Conservation (phyloP, 2,888 invertebrate genomes). For the Dolichopus griseipennis region DNA sequence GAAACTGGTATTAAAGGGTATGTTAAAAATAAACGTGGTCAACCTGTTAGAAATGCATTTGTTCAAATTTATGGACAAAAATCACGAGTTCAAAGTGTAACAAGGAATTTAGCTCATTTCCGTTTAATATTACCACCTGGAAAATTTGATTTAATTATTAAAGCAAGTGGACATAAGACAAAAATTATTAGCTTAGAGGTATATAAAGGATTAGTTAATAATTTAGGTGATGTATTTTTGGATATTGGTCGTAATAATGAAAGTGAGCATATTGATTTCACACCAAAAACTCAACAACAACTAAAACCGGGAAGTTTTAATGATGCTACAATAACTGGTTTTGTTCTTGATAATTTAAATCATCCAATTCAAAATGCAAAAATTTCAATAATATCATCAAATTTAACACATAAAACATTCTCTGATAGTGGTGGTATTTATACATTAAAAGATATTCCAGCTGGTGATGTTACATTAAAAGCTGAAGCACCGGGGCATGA, state of each 20-base stretch:
- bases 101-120: constrained; percentile 61
- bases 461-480: constrained; percentile 46
- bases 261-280: constrained; percentile 27
- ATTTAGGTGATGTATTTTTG: constrained; percentile 31
- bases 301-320: constrained; percentile 5
- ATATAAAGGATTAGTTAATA: constrained; percentile 25
- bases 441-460: constrained; percentile 30
- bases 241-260: constrained; percentile 15
- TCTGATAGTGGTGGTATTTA: constrained; percentile 37
- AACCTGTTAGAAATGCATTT: constrained; percentile 61
- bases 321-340: constrained; percentile 33
- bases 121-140: constrained; percentile 63
- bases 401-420: constrained; percentile 35
- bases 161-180: constrained; percentile 53
- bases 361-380: constrained; percentile 49
- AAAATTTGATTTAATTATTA: constrained; percentile 52
- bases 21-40: constrained; percentile 55
- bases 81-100: constrained; percentile 50
- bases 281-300: constrained; percentile 12
- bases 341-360: constrained; percentile 52
- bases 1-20: constrained; percentile 63
- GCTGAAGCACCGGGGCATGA: constrained; percentile 55
- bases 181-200: constrained; percentile 41
- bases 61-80: constrained; percentile 56
- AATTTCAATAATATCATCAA: constrained; percentile 44